Percentiles rank a stretch among this genome's conserved stretches.
phyloP scores from a whole-genome alignment of 2,113 vertebrate species.

The Herpetotheres cachinnans region DNA sequence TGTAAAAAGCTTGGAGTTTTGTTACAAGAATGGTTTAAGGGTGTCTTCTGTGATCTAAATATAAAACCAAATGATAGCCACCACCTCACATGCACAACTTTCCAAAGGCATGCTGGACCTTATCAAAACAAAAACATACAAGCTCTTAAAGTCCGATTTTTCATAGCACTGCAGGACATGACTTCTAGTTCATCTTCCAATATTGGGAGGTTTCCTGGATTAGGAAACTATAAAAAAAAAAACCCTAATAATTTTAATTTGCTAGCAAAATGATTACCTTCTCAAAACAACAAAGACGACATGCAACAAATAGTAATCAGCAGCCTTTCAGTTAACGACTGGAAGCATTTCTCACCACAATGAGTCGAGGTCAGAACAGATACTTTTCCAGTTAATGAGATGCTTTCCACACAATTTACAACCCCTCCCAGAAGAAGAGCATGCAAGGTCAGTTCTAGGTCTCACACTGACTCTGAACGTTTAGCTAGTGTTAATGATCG shows the following conservation, averaged over 20 bases:
- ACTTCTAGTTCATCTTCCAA: not conserved
- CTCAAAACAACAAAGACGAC: not conserved
- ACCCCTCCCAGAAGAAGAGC: not conserved
- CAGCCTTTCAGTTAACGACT: not conserved
- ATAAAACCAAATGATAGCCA: not conserved
- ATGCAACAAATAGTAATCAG: not conserved
- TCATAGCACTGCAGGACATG: not conserved
- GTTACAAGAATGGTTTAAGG: not conserved
- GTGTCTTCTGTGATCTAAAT: not conserved
- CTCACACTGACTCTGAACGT: not conserved
- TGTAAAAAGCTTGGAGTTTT: not conserved
- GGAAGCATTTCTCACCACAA: not conserved
- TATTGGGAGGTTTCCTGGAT: not conserved
- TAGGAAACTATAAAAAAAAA: not conserved
- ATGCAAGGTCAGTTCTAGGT: not conserved
- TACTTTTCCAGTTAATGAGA: not conserved
- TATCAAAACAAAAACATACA: not conserved
- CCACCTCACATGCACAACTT: not conserved
- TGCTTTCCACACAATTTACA: not conserved
- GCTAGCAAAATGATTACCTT: not conserved
- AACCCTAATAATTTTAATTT: not conserved
- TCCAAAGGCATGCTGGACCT: not conserved
- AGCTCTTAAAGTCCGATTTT: not conserved
- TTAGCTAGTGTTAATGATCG: slow-evolving; percentile 39
- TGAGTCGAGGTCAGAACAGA: not conserved